Evolutionary conservation across 2,797 vertebrate genomes (phyloP), one percentile per base, ranked within the genome.

Genomic region (Hyperoplus lanceolatus): DNA sequence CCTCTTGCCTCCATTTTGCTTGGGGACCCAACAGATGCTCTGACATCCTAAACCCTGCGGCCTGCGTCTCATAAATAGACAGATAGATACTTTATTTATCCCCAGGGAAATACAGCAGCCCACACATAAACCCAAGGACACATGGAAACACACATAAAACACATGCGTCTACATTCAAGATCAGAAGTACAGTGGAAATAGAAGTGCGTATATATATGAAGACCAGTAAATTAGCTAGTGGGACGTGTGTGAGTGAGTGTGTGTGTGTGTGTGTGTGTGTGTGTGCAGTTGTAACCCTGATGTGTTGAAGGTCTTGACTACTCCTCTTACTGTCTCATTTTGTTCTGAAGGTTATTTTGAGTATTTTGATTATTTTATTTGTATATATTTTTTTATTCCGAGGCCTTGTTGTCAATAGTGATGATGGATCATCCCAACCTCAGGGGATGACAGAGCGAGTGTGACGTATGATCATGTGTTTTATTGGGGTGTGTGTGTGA

Each of bases 1-100:
- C 46, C 0, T 8, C 57, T 60, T 36, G 42, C 5, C 65, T 51
- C 43, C 53, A 64, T 50, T 65, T 74, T 61, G 58, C 75, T 84
- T 38, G 57, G 76, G 82, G 77, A 82, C 48, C 61, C 77, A 62
- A 73, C 86, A 84, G 81, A 84, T 83, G 83, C 71, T 77, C 41
- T 55, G 46, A 16, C 51, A 45, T 70, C 55, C 48, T 60, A 45
- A 41, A 68, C 63, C 41, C 55, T 15, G 45, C 48, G 39, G 53
- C 60, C 8, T 75, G 46, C 0, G 59, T 16, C 58, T 55, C 56
- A 21, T 57, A 29, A 29, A 29, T 29, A 29, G 29, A 29, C 29
- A 29, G 29, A 29, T 29, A 29, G 29, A 29, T 29, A 29, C 29
- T 29, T 29, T 29, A 29, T 29, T 29, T 29, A 29, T 29, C 29